phyloP scores from a whole-genome alignment of 1,140 invertebrate genomes.

The Sycobia sp. region DNA sequence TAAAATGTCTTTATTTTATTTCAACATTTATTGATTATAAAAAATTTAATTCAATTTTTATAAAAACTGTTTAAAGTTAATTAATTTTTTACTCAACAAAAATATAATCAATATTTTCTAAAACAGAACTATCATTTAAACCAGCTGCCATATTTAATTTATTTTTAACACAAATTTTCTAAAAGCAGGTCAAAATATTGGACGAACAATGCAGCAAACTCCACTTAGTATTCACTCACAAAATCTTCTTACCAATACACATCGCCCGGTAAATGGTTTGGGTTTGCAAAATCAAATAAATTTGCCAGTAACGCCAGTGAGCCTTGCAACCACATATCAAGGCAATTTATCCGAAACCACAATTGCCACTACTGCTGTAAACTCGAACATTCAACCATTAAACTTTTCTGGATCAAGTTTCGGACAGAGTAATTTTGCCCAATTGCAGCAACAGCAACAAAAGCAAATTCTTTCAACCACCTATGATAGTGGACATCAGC shows the following conservation, averaged over 20 bases:
- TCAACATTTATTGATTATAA: too few species aligned
- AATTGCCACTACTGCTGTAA: not conserved
- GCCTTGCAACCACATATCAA: slow-evolving; percentile 1
- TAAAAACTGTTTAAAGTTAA: not conserved
- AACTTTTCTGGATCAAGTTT: slow-evolving; percentile 41
- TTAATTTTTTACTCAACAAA: not conserved
- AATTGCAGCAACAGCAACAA: slow-evolving; percentile 36
- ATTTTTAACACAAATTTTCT: too few species aligned
- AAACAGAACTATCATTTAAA: too few species aligned
- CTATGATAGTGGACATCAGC: slow-evolving; percentile 33
- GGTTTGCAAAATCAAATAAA: slow-evolving; percentile 20
- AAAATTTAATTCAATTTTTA: too few species aligned
- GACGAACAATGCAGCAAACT: slow-evolving; percentile 17
- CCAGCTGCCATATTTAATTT: too few species aligned
- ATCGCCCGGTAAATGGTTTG: slow-evolving; percentile 17
- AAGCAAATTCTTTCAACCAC: slow-evolving; percentile 42
- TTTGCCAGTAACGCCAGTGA: too few species aligned
- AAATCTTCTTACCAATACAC: not conserved
- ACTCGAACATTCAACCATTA: slow-evolving; percentile 19
- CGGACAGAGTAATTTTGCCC: slow-evolving; percentile 39
- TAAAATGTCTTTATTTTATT: not conserved
- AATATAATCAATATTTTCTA: not conserved
- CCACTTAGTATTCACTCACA: slow-evolving; percentile 9
- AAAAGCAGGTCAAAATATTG: slow-evolving; percentile 16
- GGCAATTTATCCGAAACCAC: not conserved